phyloP scores from a whole-genome alignment of 2,797 vertebrate species.

The Rhinichthys osculus region DNA sequence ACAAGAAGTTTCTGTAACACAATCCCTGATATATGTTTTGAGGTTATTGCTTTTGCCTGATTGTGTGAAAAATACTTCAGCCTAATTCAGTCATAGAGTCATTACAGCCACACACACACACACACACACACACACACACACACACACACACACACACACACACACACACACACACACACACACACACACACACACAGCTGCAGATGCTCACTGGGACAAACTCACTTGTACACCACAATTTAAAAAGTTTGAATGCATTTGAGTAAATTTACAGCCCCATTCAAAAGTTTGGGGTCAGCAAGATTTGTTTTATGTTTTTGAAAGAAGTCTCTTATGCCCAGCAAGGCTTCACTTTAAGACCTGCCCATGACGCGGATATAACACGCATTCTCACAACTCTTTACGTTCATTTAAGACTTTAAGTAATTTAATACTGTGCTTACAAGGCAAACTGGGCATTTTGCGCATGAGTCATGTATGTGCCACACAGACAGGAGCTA shows the following conservation, averaged over 20 bases:
- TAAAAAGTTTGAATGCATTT: not conserved
- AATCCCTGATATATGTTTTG: not conserved
- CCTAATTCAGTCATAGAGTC: constrained; percentile 20
- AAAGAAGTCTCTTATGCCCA: not conserved
- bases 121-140: not conserved
- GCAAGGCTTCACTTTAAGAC: not conserved
- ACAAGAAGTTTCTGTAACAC: not conserved
- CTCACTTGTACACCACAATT: not conserved
- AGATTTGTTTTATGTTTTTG: not conserved
- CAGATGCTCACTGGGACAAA: constrained; percentile 13
- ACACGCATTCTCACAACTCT: too few relatives aligned
- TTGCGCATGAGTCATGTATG: too few relatives aligned
- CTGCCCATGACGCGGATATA: too few relatives aligned
- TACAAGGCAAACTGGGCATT: too few relatives aligned
- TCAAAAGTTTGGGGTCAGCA: not conserved
- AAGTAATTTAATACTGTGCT: too few relatives aligned
- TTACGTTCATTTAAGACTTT: too few relatives aligned
- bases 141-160: not conserved
- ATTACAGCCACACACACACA: not conserved
- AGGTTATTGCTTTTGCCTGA: not conserved
- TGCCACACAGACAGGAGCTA: too few relatives aligned
- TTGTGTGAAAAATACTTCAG: not conserved
- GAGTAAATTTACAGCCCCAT: not conserved
- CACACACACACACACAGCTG: not conserved
- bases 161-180: not conserved